Percentiles rank a stretch among this genome's conserved stretches.
Conservation (phyloP, 2,797 vertebrate species). For the Phylloscopus collybita region DNA sequence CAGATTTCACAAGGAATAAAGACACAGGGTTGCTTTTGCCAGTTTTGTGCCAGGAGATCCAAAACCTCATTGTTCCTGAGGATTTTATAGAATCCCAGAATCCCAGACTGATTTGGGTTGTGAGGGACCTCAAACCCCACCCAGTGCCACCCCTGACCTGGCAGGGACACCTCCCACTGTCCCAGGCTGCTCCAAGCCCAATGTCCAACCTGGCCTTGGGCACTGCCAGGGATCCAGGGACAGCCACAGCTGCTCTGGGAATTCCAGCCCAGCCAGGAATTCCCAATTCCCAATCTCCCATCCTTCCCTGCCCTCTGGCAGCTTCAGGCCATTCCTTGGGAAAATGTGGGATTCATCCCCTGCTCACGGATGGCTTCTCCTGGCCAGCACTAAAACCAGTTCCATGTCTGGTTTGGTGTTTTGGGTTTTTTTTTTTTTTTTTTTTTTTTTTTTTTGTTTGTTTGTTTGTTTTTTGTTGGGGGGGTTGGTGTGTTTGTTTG, state of each 20-base stretch:
- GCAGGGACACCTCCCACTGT: neutral
- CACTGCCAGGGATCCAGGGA: neutral
- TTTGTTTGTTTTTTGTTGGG: neutral
- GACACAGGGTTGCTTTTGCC: neutral
- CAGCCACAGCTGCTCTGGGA: neutral
- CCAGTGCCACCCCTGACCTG: neutral
- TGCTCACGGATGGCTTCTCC: rapidly evolving
- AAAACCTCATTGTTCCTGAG: neutral
- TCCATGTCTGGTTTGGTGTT: too few species aligned
- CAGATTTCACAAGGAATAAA: neutral
- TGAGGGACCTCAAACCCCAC: neutral
- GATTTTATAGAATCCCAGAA: neutral
- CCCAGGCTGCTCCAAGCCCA: neutral
- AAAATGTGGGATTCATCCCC: neutral
- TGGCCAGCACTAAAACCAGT: neutral
- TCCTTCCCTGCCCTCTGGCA: neutral
- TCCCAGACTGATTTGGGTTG: rapidly evolving
- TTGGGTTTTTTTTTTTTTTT: rapidly evolving
- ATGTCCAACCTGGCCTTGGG: neutral
- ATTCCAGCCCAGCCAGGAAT: neutral
- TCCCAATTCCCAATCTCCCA: neutral
- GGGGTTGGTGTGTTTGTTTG: too few species aligned
- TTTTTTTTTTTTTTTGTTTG: rapidly evolving
- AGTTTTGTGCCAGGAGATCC: neutral
- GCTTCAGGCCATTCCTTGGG: too few species aligned